phyloP scores from a whole-genome alignment of 2,797 vertebrate species.

The Arrhamphus sclerolepis region DNA sequence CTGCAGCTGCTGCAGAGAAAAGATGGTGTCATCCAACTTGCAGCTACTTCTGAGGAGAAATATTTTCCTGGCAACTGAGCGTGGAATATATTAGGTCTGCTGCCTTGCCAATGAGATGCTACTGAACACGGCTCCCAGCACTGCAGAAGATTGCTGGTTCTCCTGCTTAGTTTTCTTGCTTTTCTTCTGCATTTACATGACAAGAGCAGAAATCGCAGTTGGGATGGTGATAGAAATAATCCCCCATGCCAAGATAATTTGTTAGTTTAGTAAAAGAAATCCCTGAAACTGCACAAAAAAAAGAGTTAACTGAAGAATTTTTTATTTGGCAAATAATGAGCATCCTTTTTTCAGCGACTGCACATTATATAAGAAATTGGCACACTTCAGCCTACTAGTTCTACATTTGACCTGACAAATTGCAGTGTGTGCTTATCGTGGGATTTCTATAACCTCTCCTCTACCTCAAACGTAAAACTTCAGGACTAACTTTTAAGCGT shows the following conservation, averaged over 20 bases:
- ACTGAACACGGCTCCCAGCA: constrained; percentile 23
- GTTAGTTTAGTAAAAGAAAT: constrained; percentile 4
- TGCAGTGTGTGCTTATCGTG: constrained; percentile 18
- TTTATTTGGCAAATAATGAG: constrained; percentile 44
- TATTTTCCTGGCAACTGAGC: constrained; percentile 50
- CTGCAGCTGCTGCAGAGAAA: constrained; percentile 53
- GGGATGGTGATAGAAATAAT: constrained; percentile 9
- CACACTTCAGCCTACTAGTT: constrained; percentile 11
- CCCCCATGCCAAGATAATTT: constrained; percentile 7
- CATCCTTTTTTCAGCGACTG: constrained; percentile 3
- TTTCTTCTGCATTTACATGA: not conserved
- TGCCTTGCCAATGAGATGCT: constrained; percentile 24
- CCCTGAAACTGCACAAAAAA: constrained; percentile 14
- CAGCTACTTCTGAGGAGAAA: constrained; percentile 44
- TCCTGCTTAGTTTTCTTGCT: not conserved
- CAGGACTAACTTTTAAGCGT: constrained; percentile 21
- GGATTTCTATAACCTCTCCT: constrained; percentile 13
- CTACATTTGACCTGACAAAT: constrained; percentile 12
- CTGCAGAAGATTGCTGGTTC: constrained; percentile 1
- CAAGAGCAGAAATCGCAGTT: constrained; percentile 2
- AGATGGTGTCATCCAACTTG: constrained; percentile 27
- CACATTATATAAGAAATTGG: constrained; percentile 4
- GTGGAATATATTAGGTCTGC: constrained; percentile 36
- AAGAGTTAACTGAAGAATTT: constrained; percentile 14
- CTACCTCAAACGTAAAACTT: constrained; percentile 22